Evolutionary conservation across 2,888 invertebrate species (phyloP).

Genomic region (Ormyrus rosae): DNA sequence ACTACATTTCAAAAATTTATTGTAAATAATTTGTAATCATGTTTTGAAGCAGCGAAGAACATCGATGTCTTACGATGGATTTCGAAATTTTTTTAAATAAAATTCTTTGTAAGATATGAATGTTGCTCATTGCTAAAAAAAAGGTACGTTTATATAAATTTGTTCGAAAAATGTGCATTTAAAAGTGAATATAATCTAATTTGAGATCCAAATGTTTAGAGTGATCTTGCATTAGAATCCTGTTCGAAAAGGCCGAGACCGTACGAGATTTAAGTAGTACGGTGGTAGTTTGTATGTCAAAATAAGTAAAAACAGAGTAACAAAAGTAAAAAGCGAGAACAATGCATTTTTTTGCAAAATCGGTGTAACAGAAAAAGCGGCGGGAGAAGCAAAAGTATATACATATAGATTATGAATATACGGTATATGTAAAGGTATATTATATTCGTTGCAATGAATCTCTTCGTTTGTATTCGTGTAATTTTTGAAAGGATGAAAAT

Average conservation of each 20-base stretch:
- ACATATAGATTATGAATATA: constrained; percentile 57
- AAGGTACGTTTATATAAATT: constrained; percentile 39
- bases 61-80: background rate
- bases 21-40: constrained; percentile 50
- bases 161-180: constrained; percentile 35
- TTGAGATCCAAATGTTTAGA: constrained; percentile 26
- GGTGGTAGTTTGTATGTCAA: constrained; percentile 40
- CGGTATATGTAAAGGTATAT: constrained; percentile 55
- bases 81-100: background rate
- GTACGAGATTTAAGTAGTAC: constrained; percentile 29
- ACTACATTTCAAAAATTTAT: constrained; percentile 42
- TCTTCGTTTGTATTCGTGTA: constrained; percentile 61
- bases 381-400: constrained; percentile 48
- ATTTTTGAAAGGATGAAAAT: constrained; percentile 56
- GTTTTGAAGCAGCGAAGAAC: background rate
- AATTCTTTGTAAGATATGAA: constrained; percentile 1
- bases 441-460: constrained; percentile 57
- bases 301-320: constrained; percentile 4
- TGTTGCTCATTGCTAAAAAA: constrained; percentile 20
- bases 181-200: constrained; percentile 27
- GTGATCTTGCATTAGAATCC: constrained; percentile 44
- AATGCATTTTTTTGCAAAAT: constrained; percentile 21
- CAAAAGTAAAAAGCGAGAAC: background rate
- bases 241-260: constrained; percentile 40
- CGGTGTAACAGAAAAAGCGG: constrained; percentile 19